These are phyloP conservation scores for Bruchidius siliquastri DNA, from an alignment of 2,888 invertebrate species.

Conservation along the genomic window DNA sequence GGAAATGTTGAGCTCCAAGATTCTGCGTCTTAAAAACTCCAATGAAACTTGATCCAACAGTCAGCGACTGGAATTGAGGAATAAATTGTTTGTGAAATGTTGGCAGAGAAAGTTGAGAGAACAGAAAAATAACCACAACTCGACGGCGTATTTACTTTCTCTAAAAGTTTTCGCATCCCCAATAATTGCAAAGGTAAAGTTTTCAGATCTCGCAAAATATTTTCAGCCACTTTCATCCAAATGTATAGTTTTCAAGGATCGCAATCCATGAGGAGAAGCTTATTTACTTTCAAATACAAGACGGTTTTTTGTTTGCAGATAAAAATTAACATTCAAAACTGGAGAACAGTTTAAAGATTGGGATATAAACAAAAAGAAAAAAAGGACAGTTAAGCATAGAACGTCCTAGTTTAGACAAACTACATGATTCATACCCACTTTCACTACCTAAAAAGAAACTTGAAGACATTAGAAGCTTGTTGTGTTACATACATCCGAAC, in stretches of 20 bases:
- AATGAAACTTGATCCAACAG: background rate
- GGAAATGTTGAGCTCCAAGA: too few species aligned
- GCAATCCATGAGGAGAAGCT: background rate
- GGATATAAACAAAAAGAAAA: too few species aligned
- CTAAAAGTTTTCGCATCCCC: background rate
- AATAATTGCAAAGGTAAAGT: background rate
- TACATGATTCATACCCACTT: too few species aligned
- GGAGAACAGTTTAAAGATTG: too few species aligned
- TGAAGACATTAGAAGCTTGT: too few species aligned
- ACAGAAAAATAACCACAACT: background rate
- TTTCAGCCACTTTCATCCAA: background rate
- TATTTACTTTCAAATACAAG: too few species aligned
- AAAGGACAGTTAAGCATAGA: too few species aligned
- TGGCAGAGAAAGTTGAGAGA: background rate
- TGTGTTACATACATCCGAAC: too few species aligned
- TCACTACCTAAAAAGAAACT: too few species aligned
- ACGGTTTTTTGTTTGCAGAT: too few species aligned
- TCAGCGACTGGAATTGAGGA: background rate
- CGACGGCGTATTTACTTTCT: background rate
- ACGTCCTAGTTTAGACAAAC: too few species aligned
- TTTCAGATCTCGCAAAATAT: background rate
- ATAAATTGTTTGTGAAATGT: background rate
- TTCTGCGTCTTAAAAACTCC: background rate
- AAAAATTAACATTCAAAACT: too few species aligned
- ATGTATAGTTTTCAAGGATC: background rate